phyloP scores from a whole-genome alignment of 2,888 invertebrate species.

The Drosophila mettleri region DNA sequence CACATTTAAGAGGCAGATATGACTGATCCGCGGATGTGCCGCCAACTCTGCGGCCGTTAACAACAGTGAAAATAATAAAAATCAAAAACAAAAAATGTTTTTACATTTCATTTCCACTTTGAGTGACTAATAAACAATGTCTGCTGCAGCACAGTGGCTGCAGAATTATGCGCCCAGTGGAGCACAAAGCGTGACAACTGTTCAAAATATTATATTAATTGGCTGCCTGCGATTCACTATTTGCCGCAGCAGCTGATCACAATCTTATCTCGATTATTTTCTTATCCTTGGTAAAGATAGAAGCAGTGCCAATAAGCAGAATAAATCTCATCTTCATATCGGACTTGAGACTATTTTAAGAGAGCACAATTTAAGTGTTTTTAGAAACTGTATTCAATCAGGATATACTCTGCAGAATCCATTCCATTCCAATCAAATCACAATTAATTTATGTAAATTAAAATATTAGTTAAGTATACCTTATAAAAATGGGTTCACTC shows the following conservation, averaged over 20 bases:
- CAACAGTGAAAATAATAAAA: constrained; percentile 19
- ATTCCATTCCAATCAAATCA: no score
- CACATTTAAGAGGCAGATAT: constrained; percentile 54
- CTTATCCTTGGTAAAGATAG: no score
- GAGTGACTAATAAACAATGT: constrained; percentile 56
- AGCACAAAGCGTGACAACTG: not conserved
- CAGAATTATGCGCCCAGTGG: not conserved
- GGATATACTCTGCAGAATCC: no score
- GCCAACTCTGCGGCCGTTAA: constrained; percentile 21
- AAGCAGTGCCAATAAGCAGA: no score
- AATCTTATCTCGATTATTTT: not conserved
- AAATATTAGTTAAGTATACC: no score
- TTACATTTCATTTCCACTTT: constrained; percentile 29
- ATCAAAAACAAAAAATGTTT: constrained; percentile 34
- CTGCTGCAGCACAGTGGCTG: constrained; percentile 14
- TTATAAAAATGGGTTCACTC: no score
- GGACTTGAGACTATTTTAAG: not conserved
- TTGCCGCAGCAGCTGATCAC: not conserved
- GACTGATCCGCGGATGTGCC: constrained; percentile 17
- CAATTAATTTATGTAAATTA: no score
- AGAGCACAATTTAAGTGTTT: no score
- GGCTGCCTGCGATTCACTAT: not conserved
- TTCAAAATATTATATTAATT: not conserved
- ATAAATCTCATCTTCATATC: no score
- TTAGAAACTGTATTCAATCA: no score